phyloP scores from a whole-genome alignment of 92 coral and sea anemone species.

The Bergia puertoricense region DNA sequence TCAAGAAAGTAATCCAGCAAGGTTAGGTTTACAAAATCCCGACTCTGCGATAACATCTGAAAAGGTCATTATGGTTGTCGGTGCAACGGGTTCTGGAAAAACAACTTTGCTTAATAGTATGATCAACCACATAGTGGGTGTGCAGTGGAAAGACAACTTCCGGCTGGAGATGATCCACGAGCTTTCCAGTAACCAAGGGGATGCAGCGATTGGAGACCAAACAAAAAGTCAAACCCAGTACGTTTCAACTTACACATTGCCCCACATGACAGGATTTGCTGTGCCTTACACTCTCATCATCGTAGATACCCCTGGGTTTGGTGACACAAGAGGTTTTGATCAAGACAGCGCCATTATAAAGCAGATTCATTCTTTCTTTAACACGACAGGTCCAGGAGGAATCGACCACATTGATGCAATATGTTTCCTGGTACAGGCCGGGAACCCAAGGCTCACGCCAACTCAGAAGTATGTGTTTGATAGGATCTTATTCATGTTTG shows the following conservation, averaged over 20 bases:
- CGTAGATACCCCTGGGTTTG: conserved; percentile 55
- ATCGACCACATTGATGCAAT: conserved; percentile 57
- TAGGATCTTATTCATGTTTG: conserved; percentile 55
- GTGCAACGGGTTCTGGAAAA: conserved; percentile 54
- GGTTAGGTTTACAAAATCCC: not conserved
- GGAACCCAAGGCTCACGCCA: conserved; percentile 53
- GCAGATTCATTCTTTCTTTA: conserved; percentile 41
- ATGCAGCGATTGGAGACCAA: conserved; percentile 45
- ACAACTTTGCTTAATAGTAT: conserved; percentile 42
- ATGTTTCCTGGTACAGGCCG: conserved; percentile 51
- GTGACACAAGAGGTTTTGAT: conserved; percentile 53
- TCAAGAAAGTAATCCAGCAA: not conserved
- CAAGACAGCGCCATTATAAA: conserved; percentile 40
- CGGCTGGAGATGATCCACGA: conserved; percentile 54
- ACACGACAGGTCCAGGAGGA: conserved; percentile 45
- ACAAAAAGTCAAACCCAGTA: conserved; percentile 45
- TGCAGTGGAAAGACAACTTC: conserved; percentile 46
- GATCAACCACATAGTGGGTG: conserved; percentile 52
- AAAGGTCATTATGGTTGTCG: conserved; percentile 54
- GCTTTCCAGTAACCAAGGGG: conserved; percentile 45
- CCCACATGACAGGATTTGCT: conserved; percentile 37
- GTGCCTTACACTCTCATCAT: conserved; percentile 51
- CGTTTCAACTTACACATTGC: conserved; percentile 50
- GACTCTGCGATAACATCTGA: not conserved
- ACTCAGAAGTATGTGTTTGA: conserved; percentile 55